Evolutionary conservation across 2,888 invertebrate genomes (phyloP).

Genomic region (Drosophila siamana): DNA sequence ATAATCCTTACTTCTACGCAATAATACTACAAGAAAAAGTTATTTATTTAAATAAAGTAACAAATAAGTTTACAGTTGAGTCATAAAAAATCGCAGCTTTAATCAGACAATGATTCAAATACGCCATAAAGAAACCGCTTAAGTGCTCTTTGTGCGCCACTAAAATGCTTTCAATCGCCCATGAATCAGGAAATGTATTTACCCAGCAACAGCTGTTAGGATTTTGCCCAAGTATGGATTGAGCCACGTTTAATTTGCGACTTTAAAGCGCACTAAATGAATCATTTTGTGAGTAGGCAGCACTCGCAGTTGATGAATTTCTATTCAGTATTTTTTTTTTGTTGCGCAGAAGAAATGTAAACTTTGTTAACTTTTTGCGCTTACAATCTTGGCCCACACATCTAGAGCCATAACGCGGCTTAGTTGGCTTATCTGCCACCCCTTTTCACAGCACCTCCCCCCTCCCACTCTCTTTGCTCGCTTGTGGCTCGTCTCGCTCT

Average conservation of each 20-base stretch:
- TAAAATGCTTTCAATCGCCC: too few relatives aligned
- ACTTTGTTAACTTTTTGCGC: slow-evolving; percentile 4
- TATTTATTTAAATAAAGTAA: too few relatives aligned
- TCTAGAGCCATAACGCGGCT: slow-evolving; percentile 4
- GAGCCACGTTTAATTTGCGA: neutral
- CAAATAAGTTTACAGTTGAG: too few relatives aligned
- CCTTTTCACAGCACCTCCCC: neutral
- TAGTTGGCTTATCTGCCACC: neutral
- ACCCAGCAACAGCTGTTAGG: neutral
- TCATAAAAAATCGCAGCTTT: too few relatives aligned
- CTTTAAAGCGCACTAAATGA: neutral
- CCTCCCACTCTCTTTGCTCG: neutral
- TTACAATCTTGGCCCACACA: slow-evolving; percentile 13
- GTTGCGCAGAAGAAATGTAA: neutral
- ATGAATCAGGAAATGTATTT: neutral
- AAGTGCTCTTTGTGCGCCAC: too few relatives aligned
- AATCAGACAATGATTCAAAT: too few relatives aligned
- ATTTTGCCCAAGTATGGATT: neutral
- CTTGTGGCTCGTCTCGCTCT: neutral
- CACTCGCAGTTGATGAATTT: slow-evolving; percentile 9
- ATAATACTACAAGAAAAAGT: too few relatives aligned
- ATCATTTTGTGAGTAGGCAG: neutral
- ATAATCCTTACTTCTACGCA: too few relatives aligned
- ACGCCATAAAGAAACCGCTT: too few relatives aligned
- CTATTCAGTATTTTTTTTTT: slow-evolving; percentile 8